These are phyloP conservation scores for Clunio marinus DNA, from an alignment of 2,888 invertebrate species.

Conservation along the genomic window DNA sequence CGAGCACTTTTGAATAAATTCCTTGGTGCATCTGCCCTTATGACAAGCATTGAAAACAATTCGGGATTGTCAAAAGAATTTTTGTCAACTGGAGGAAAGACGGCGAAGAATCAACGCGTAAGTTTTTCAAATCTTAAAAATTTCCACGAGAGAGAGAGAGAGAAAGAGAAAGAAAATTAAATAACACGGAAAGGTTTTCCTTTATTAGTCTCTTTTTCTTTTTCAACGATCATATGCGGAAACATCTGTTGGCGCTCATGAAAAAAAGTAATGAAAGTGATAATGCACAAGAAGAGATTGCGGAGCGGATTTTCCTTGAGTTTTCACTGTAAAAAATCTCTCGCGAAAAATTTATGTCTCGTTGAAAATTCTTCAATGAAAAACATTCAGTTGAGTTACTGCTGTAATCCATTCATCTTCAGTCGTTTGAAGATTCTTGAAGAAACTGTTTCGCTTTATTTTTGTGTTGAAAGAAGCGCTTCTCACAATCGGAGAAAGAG, in stretches of 20 bases:
- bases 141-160: no score
- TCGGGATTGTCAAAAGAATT: conserved; percentile 33
- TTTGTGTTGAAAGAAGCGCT: no score
- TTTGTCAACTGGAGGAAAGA: conserved; percentile 2
- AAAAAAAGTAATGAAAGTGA: background rate
- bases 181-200: conserved; percentile 8
- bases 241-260: conserved; percentile 4
- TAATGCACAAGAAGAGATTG: background rate
- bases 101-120: conserved; percentile 29
- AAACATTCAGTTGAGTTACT: conserved; percentile 16
- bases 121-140: background rate
- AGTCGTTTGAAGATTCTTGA: conserved; percentile 23
- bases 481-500: background rate
- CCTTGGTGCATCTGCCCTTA: conserved; percentile 73
- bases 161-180: no score
- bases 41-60: conserved; percentile 66
- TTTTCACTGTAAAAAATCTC: conserved; percentile 13
- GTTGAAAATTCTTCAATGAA: no score
- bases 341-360: background rate
- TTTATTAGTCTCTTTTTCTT: conserved; percentile 5
- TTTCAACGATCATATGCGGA: conserved; percentile 3
- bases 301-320: conserved; percentile 4
- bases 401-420: conserved; percentile 21
- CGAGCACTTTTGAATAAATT: conserved; percentile 76
- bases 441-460: conserved; percentile 8